A percentile compares a stretch with the other conserved stretches of the same genome.
Conservation (phyloP, 2,888 invertebrate species). For the Heliconius cydno region DNA sequence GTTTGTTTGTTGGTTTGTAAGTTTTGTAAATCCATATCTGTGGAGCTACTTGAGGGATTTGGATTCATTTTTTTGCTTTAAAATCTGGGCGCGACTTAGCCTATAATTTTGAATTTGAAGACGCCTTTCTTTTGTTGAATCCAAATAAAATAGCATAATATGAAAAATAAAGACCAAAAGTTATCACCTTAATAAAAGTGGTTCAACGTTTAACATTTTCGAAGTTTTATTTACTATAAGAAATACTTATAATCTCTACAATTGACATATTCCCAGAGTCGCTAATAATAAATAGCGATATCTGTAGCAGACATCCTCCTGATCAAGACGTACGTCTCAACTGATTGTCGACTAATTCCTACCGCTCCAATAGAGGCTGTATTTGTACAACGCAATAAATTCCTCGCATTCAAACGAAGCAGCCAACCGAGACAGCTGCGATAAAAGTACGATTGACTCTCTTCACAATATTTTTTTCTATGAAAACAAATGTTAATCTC, state of each 20-base stretch:
- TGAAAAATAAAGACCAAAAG: too few relatives aligned
- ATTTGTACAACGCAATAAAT: constrained; percentile 81
- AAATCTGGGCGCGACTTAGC: too few relatives aligned
- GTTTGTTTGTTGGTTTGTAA: too few relatives aligned
- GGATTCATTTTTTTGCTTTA: too few relatives aligned
- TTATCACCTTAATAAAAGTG: too few relatives aligned
- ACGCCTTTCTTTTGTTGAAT: too few relatives aligned
- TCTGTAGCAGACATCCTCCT: constrained; percentile 49
- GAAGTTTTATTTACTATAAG: too few relatives aligned
- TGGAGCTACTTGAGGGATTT: too few relatives aligned
- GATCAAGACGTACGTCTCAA: constrained; percentile 45
- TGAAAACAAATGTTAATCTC: constrained; percentile 63
- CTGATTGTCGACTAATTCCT: constrained; percentile 77
- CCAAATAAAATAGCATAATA: too few relatives aligned
- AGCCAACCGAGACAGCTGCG: constrained; percentile 73
- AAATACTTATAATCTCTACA: neutral
- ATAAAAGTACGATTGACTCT: constrained; percentile 78
- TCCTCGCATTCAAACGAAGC: constrained; percentile 75
- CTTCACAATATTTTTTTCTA: constrained; percentile 70
- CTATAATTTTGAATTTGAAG: too few relatives aligned
- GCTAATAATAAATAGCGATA: constrained; percentile 35
- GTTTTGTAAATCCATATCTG: too few relatives aligned
- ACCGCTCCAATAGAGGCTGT: constrained; percentile 71
- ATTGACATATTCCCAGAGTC: neutral
- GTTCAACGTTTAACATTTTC: too few relatives aligned